Evolutionary conservation across 1,140 invertebrate species (phyloP).

Genomic region (Forficula auricularia): DNA sequence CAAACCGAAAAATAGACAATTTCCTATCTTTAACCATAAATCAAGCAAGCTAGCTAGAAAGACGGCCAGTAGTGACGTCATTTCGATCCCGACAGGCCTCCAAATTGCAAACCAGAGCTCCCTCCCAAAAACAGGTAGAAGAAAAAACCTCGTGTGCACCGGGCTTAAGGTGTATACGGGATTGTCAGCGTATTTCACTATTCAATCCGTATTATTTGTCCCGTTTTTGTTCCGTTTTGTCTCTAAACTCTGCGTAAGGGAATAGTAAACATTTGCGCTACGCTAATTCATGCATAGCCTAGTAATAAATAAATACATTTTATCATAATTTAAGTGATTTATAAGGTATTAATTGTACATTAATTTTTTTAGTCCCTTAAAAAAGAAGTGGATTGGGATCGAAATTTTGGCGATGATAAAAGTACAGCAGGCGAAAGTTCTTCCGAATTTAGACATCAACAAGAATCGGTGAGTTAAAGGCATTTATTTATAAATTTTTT

Average conservation of each 20-base stretch:
- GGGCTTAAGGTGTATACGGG: no score
- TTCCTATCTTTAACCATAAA: no score
- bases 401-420: slow-evolving; percentile 39
- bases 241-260: background rate
- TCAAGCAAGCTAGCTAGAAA: no score
- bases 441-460: slow-evolving; percentile 53
- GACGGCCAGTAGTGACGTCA: no score
- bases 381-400: slow-evolving; percentile 71
- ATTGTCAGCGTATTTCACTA: no score
- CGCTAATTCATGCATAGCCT: background rate
- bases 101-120: no score
- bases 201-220: no score
- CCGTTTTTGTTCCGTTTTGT: background rate
- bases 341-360: slow-evolving; percentile 6
- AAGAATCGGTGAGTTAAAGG: slow-evolving; percentile 70
- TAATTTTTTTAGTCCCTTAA: slow-evolving; percentile 55
- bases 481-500: slow-evolving; percentile 10
- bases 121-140: no score
- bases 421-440: slow-evolving; percentile 48
- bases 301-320: no score
- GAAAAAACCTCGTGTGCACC: no score
- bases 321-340: background rate
- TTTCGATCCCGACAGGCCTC: no score
- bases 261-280: background rate
- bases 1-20: no score